A percentile compares a stretch with the other conserved stretches of the same genome.
Conservation (phyloP, 2,797 vertebrate genomes). For the Remorina albescens region DNA sequence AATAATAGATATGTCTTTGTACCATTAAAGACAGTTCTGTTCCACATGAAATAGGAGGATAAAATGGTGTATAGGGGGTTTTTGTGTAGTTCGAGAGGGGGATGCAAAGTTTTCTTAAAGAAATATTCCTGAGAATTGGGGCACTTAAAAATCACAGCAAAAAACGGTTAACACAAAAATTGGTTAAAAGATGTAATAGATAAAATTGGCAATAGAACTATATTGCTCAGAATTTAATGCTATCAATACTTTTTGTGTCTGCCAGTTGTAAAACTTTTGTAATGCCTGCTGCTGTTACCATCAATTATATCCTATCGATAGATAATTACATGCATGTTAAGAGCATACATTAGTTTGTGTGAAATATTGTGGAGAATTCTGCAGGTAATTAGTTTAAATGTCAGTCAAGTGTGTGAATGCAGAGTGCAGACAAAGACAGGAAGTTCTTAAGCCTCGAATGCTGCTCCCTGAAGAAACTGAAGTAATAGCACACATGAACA, state of each 20-base stretch:
- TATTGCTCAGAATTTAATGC: constrained; percentile 34
- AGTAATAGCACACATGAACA: constrained; percentile 17
- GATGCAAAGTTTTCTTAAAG: constrained; percentile 19
- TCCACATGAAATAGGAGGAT: constrained; percentile 41
- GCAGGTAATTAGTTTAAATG: constrained; percentile 76
- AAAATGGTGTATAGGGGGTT: background rate
- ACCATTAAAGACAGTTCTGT: constrained; percentile 46
- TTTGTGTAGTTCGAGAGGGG: constrained; percentile 43
- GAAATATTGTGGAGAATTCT: constrained; percentile 72
- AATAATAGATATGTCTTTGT: constrained; percentile 14
- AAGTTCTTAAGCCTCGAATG: constrained; percentile 56
- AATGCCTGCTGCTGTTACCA: constrained; percentile 63
- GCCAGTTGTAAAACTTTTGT: constrained; percentile 54
- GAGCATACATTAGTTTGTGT: constrained; percentile 69
- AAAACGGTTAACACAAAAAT: constrained; percentile 4
- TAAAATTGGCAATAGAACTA: background rate
- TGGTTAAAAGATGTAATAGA: background rate
- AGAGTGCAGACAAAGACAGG: constrained; percentile 55
- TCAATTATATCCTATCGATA: constrained; percentile 77
- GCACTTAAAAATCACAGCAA: constrained; percentile 37
- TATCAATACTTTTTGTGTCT: constrained; percentile 41
- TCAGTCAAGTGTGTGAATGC: constrained; percentile 52
- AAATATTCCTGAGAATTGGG: constrained; percentile 2
- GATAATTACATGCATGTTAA: constrained; percentile 79
- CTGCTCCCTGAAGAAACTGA: constrained; percentile 64